Conservation (phyloP, 1,140 invertebrate genomes). For the Drosophila littoralis region DNA sequence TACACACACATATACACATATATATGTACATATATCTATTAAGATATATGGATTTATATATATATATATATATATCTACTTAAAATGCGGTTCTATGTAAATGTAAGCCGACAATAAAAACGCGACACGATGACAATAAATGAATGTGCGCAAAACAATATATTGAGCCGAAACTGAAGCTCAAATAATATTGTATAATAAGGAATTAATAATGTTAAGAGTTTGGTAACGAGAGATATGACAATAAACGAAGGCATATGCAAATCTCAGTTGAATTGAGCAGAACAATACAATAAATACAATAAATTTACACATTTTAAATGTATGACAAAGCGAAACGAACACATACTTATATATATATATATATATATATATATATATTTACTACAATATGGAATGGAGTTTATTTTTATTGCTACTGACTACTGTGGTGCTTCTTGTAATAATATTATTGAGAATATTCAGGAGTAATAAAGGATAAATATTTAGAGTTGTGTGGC, state of each 20-base stretch:
- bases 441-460: slow-evolving; percentile 55
- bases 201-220: slow-evolving; percentile 43
- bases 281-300: slow-evolving; percentile 62
- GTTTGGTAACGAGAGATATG: slow-evolving; percentile 53
- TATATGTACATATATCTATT: slow-evolving; percentile 18
- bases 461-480: slow-evolving; percentile 35
- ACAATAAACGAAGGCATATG: slow-evolving; percentile 67
- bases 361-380: neutral
- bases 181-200: slow-evolving; percentile 61
- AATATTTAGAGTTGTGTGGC: neutral
- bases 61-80: slow-evolving; percentile 20
- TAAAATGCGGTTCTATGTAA: slow-evolving; percentile 53
- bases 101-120: slow-evolving; percentile 70
- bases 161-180: slow-evolving; percentile 32
- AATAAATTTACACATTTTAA: slow-evolving; percentile 67
- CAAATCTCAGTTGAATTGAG: slow-evolving; percentile 47
- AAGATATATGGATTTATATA: slow-evolving; percentile 13
- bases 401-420: slow-evolving; percentile 75
- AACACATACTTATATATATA: slow-evolving; percentile 19
- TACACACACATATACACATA: slow-evolving; percentile 30
- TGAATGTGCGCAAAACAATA: slow-evolving; percentile 47
- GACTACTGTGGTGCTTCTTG: slow-evolving; percentile 80
- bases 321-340: slow-evolving; percentile 61
- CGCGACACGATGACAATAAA: slow-evolving; percentile 73
- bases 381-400: slow-evolving; percentile 39